phyloP scores from a whole-genome alignment of 2,888 invertebrate species.

The Xylota segnis region DNA sequence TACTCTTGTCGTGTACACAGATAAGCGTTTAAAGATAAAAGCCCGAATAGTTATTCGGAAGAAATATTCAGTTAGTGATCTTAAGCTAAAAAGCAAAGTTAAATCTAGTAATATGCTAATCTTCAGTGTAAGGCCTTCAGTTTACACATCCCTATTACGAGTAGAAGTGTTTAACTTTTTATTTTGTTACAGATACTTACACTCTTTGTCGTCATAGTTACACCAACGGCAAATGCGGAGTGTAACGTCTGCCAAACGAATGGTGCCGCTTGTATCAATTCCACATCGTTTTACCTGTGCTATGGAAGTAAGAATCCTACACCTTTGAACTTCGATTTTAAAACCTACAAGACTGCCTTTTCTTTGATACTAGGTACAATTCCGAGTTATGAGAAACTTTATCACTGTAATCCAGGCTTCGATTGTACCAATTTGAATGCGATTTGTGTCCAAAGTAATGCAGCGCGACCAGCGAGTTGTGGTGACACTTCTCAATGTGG shows the following conservation, averaged over 20 bases:
- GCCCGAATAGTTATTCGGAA: not conserved
- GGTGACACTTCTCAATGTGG: slow-evolving; percentile 82
- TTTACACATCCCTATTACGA: not conserved
- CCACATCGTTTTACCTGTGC: slow-evolving; percentile 81
- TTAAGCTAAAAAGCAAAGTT: slow-evolving; percentile 7
- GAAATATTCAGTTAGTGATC: slow-evolving; percentile 27
- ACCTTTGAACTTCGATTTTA: not conserved
- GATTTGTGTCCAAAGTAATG: slow-evolving; percentile 81
- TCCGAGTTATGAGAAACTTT: slow-evolving; percentile 79
- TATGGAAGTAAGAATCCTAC: slow-evolving; percentile 78
- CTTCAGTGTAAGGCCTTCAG: slow-evolving; percentile 14
- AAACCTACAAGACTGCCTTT: not conserved
- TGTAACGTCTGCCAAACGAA: slow-evolving; percentile 82
- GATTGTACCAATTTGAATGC: slow-evolving; percentile 80
- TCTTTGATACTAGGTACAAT: slow-evolving; percentile 76
- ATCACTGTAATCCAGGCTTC: slow-evolving; percentile 80
- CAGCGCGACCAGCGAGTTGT: slow-evolving; percentile 80
- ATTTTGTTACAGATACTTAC: slow-evolving; percentile 10
- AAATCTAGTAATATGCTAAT: slow-evolving; percentile 23
- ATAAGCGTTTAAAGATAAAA: not conserved
- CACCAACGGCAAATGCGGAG: slow-evolving; percentile 53
- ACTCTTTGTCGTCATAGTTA: not conserved
- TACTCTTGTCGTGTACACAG: slow-evolving; percentile 1
- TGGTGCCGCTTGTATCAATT: slow-evolving; percentile 81
- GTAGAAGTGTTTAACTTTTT: not conserved